These are phyloP conservation scores for Rhynchonema sp. DNA, from an alignment of 2,888 invertebrate species.

Conservation along the genomic window DNA sequence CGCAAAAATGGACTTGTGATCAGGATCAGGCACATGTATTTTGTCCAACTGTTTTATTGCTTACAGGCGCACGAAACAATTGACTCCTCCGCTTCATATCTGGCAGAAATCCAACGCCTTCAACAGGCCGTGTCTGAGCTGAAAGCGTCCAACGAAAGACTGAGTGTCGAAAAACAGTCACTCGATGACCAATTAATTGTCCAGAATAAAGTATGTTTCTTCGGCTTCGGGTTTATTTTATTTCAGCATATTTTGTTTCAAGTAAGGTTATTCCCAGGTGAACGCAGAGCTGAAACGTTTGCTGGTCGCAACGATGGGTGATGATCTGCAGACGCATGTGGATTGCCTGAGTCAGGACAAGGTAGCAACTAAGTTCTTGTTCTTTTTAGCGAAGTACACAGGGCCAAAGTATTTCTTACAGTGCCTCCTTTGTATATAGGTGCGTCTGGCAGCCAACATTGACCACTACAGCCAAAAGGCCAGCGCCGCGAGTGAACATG, in stretches of 20 bases:
- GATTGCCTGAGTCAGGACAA: constrained; percentile 79
- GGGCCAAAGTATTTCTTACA: no score
- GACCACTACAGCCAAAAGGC: constrained; percentile 64
- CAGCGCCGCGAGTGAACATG: constrained; percentile 55
- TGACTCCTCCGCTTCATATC: no score
- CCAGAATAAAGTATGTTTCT: constrained; percentile 53
- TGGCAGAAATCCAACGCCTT: no score
- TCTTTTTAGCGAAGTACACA: no score
- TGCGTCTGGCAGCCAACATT: constrained; percentile 62
- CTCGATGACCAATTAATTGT: constrained; percentile 62
- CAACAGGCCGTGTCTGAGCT: constrained; percentile 35
- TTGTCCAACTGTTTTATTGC: no score
- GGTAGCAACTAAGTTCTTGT: constrained; percentile 7
- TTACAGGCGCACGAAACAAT: no score
- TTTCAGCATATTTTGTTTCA: background rate
- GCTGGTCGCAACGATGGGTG: constrained; percentile 79
- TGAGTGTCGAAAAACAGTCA: constrained; percentile 48
- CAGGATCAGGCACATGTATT: no score
- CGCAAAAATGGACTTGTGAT: no score
- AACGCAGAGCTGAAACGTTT: constrained; percentile 78
- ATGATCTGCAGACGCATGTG: constrained; percentile 69
- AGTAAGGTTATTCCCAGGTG: constrained; percentile 38
- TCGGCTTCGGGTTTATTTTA: no score
- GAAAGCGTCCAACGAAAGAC: constrained; percentile 43
- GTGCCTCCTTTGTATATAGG: constrained; percentile 15